Evolutionary conservation across 1,140 invertebrate genomes (phyloP).

Genomic region (Drosophila pruinosa): DNA sequence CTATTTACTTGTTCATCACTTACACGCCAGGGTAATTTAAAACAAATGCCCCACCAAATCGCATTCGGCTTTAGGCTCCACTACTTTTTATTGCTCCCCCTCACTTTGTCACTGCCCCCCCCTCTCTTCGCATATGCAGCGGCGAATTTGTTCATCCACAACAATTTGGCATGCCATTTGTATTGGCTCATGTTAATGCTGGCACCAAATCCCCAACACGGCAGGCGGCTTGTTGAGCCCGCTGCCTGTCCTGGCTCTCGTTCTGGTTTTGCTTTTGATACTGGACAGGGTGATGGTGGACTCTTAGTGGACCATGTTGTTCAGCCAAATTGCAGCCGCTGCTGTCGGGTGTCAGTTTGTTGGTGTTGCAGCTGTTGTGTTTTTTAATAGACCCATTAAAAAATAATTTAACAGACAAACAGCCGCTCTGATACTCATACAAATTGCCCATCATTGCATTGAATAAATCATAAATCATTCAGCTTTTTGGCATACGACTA

Average conservation of each 20-base stretch:
- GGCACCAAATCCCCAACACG: slow-evolving; percentile 62
- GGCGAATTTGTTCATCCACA: slow-evolving; percentile 75
- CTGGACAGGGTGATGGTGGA: not conserved
- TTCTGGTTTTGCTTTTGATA: not conserved
- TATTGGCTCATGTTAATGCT: slow-evolving; percentile 78
- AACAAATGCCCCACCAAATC: slow-evolving; percentile 76
- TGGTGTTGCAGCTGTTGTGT: slow-evolving; percentile 69
- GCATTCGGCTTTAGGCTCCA: slow-evolving; percentile 57
- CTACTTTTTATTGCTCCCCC: slow-evolving; percentile 57
- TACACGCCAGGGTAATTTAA: slow-evolving; percentile 77
- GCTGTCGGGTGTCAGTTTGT: slow-evolving; percentile 2
- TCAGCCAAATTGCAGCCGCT: slow-evolving; percentile 51
- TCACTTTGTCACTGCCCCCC: not conserved
- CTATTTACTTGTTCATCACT: slow-evolving; percentile 69
- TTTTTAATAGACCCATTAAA: slow-evolving; percentile 80
- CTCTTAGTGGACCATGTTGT: slow-evolving; percentile 16
- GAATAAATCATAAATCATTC: slow-evolving; percentile 80
- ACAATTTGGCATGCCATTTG: slow-evolving; percentile 80
- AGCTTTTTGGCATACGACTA: slow-evolving; percentile 61
- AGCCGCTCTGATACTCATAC: slow-evolving; percentile 31
- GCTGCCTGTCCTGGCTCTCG: not conserved
- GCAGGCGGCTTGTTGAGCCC: slow-evolving; percentile 42
- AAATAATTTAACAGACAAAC: slow-evolving; percentile 75
- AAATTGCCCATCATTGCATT: slow-evolving; percentile 51
- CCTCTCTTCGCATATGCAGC: slow-evolving; percentile 49